Conservation (phyloP, 2,888 invertebrate genomes). For the Tuta absoluta region DNA sequence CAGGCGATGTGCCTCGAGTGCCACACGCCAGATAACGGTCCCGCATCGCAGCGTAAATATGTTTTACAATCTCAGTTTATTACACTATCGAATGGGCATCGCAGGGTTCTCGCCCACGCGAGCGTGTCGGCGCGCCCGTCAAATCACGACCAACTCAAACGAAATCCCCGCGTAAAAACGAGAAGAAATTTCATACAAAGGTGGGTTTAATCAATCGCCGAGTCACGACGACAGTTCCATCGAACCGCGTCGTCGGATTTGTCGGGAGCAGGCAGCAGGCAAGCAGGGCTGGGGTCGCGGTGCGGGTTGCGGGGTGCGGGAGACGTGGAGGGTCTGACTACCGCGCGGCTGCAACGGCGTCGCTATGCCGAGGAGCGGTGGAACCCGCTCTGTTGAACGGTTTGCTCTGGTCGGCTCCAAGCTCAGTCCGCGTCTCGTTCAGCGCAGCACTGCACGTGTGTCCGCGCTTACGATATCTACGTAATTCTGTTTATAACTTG, state of each 20-base stretch:
- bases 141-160: slow-evolving; percentile 59
- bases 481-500: slow-evolving; percentile 47
- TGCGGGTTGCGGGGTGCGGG: slow-evolving; percentile 44
- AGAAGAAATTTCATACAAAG: slow-evolving; percentile 64
- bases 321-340: slow-evolving; percentile 44
- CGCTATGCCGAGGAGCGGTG: slow-evolving; percentile 36
- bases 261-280: slow-evolving; percentile 58
- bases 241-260: slow-evolving; percentile 59
- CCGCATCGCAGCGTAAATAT: slow-evolving; percentile 57
- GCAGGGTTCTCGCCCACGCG: slow-evolving; percentile 53
- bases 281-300: slow-evolving; percentile 43
- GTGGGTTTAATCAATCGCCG: slow-evolving; percentile 59
- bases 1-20: slow-evolving; percentile 52
- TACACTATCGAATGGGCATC: slow-evolving; percentile 56
- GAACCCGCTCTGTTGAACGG: slow-evolving; percentile 35
- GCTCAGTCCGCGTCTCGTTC: slow-evolving; percentile 35
- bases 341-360: slow-evolving; percentile 49
- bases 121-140: slow-evolving; percentile 51
- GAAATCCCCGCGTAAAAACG: slow-evolving; percentile 58
- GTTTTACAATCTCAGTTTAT: slow-evolving; percentile 61
- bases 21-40: slow-evolving; percentile 65
- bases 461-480: slow-evolving; percentile 31
- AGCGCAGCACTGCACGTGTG: slow-evolving; percentile 43
- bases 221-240: slow-evolving; percentile 64
- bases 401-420: slow-evolving; percentile 26